These are phyloP conservation scores for Clarias pachynema DNA, from an alignment of 2,797 vertebrate species.

Conservation along the genomic window DNA sequence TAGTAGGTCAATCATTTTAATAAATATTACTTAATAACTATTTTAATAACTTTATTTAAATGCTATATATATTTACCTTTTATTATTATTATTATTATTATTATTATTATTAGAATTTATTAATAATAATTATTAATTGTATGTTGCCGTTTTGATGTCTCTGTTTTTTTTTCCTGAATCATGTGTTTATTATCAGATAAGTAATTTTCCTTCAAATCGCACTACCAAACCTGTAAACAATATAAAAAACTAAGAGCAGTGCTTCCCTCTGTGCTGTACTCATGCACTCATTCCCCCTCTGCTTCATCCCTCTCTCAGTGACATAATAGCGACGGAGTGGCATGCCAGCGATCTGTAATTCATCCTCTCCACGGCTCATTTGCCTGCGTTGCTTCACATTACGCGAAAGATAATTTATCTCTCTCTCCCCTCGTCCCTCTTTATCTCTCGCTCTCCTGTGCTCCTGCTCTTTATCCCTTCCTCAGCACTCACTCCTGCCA, in stretches of 20 bases:
- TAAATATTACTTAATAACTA: no score
- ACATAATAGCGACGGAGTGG: constrained; percentile 79
- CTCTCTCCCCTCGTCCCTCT: constrained; percentile 55
- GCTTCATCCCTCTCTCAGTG: constrained; percentile 62
- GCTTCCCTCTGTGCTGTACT: constrained; percentile 39
- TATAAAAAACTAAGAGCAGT: constrained; percentile 43
- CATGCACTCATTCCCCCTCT: constrained; percentile 30
- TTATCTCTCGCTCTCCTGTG: constrained; percentile 12
- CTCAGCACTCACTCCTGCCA: constrained; percentile 69
- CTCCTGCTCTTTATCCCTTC: constrained; percentile 37
- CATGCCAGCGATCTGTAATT: constrained; percentile 77
- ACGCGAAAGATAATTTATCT: constrained; percentile 81
- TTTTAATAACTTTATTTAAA: no score
- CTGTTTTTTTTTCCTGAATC: neutral
- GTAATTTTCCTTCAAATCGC: constrained; percentile 36
- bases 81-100: no score
- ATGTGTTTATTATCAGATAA: constrained; percentile 5
- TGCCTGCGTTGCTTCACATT: constrained; percentile 82
- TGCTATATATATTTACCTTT: no score
- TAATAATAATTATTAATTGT: neutral
- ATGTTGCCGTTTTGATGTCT: neutral
- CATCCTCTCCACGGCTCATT: constrained; percentile 83
- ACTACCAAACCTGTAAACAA: constrained; percentile 30
- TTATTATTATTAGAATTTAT: neutral
- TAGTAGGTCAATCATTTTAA: no score